Evolutionary conservation across 92 coral and sea anemone genomes (phyloP), one percentile per base, ranked within the genome.

Genomic region (Zoanthus sociatus): DNA sequence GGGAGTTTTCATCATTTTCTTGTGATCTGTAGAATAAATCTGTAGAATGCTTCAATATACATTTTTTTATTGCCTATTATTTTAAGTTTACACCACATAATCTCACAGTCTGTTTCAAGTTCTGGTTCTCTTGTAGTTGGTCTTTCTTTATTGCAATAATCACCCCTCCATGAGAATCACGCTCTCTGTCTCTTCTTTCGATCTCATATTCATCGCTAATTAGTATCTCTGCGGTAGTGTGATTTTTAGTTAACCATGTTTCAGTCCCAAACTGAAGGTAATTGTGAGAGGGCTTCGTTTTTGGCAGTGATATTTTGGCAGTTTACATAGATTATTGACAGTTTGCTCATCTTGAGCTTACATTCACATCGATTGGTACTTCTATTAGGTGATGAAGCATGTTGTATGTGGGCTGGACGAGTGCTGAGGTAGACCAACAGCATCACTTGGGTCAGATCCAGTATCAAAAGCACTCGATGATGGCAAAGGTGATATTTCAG

Each of bases 1-100:
- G 73, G 84, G 86, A 21, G 21, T 77, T 45, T 53, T 53, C 26
- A 53, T 53, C 15, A 17, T 78, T 47, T 30, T 73, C 93, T 48
- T 90, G 93, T 2, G 95, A 90, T 48, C 92, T 90, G 76, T 84
- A 93, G 68, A 26, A 26, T 26, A 26, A 26, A 90, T 48, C 92
- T 90, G 76, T 84, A 93, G 68, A 73, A 93, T 18, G 85, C 92
- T 73, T 93, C 93, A 20, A 93, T 78, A 72, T 93, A 90, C 32
- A 93, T 71, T 69, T 88, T 87, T 79, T 87, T 92, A 0, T 84
- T n/a, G 31, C 93, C 91, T 30, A 71, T 1, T 48, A 85, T 32
- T 69, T 90, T 73, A 16, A 92, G 73, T 56, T 73, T 90, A 82
- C 93, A 90, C 92, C 88, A 92, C 12, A 84, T 12, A 31, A 92